Percentiles rank a stretch among this genome's conserved stretches.
Evolutionary conservation across 2,888 invertebrate genomes (phyloP).

Genomic region (Cheilosia variabilis): DNA sequence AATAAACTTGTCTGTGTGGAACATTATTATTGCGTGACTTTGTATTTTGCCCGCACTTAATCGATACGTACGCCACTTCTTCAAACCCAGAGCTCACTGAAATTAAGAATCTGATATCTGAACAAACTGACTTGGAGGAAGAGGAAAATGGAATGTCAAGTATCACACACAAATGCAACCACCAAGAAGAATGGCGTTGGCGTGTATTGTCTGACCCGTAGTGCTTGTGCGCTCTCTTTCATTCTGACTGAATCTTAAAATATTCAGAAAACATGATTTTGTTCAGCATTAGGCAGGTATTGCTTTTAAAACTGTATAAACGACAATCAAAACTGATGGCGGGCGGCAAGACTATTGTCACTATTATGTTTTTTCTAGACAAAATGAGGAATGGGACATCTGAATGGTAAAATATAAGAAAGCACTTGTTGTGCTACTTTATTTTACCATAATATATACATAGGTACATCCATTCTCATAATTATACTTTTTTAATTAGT

Average conservation of each 20-base stretch:
- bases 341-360: too few relatives aligned
- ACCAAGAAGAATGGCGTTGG: not conserved
- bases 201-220: too few relatives aligned
- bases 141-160: not conserved
- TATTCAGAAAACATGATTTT: not conserved
- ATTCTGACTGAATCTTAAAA: not conserved
- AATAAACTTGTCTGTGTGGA: not conserved
- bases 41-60: not conserved
- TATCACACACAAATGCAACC: not conserved
- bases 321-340: too few relatives aligned
- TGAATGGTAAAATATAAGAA: too few relatives aligned
- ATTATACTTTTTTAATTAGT: too few relatives aligned
- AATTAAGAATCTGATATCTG: constrained; percentile 1
- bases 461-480: too few relatives aligned
- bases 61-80: not conserved
- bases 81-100: not conserved
- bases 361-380: too few relatives aligned
- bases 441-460: too few relatives aligned
- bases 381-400: too few relatives aligned
- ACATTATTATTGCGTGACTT: not conserved
- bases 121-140: not conserved
- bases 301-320: not conserved
- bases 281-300: not conserved
- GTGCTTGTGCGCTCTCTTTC: not conserved
- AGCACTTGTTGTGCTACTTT: too few relatives aligned